phyloP scores from a whole-genome alignment of 1,140 invertebrate genomes.

The Drosophila mayri region DNA sequence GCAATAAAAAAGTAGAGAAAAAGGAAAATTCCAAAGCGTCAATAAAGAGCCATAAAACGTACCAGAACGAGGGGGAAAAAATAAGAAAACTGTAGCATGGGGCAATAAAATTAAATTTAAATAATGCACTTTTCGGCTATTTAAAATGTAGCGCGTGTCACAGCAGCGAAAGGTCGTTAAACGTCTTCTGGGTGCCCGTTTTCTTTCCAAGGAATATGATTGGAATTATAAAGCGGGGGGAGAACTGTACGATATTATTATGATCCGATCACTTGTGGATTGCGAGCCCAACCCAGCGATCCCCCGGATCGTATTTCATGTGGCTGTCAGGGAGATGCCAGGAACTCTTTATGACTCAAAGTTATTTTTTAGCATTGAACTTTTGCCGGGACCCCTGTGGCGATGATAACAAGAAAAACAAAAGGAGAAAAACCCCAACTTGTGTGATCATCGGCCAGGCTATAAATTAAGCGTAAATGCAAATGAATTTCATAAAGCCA shows the following conservation, averaged over 20 bases:
- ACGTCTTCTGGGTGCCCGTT: slow-evolving; percentile 12
- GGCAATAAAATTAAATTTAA: slow-evolving; percentile 72
- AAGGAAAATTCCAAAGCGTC: slow-evolving; percentile 66
- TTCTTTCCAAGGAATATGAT: slow-evolving; percentile 28
- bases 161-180: slow-evolving; percentile 55
- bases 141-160: slow-evolving; percentile 79
- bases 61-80: slow-evolving; percentile 42
- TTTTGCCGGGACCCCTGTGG: slow-evolving; percentile 56
- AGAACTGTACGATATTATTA: slow-evolving; percentile 4
- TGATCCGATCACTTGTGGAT: slow-evolving; percentile 22
- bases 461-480: slow-evolving; percentile 67
- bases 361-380: slow-evolving; percentile 45
- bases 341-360: slow-evolving; percentile 57
- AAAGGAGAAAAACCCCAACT: slow-evolving; percentile 17
- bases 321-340: slow-evolving; percentile 50
- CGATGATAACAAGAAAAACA: slow-evolving; percentile 14
- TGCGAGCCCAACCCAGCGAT: slow-evolving; percentile 26
- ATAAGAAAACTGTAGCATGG: slow-evolving; percentile 51
- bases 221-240: slow-evolving; percentile 20
- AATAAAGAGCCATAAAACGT: slow-evolving; percentile 64
- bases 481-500: slow-evolving; percentile 60
- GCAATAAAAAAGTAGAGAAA: slow-evolving; percentile 30
- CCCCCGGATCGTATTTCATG: slow-evolving; percentile 65
- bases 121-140: slow-evolving; percentile 48
- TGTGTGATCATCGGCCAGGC: slow-evolving; percentile 47